A percentile compares a stretch with the other conserved stretches of the same genome.
Evolutionary conservation across 1,140 invertebrate species (phyloP).

Genomic region (Ylistrum balloti): DNA sequence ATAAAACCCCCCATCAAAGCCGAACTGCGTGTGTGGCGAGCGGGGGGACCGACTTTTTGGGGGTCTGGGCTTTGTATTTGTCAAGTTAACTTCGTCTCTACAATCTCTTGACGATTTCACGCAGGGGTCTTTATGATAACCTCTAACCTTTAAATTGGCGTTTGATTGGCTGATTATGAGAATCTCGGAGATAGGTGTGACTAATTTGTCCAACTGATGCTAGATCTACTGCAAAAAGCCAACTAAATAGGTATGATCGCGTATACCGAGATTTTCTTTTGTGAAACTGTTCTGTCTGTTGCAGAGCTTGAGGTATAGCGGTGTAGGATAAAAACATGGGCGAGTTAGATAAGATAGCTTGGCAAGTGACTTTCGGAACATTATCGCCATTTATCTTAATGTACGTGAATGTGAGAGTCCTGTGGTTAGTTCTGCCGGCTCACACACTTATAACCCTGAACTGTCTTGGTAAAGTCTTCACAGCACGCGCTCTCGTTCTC

Average conservation of each 20-base stretch:
- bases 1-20: slow-evolving; percentile 28
- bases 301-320: neutral
- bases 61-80: slow-evolving; percentile 31
- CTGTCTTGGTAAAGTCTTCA: neutral
- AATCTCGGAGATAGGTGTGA: slow-evolving; percentile 27
- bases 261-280: neutral
- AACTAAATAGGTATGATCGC: slow-evolving; percentile 34
- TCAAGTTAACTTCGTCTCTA: slow-evolving; percentile 21
- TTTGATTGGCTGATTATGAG: slow-evolving; percentile 34
- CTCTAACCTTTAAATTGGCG: neutral
- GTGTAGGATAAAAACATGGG: neutral
- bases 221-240: slow-evolving; percentile 15
- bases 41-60: slow-evolving; percentile 13
- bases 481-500: slow-evolving; percentile 30
- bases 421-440: neutral
- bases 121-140: slow-evolving; percentile 37
- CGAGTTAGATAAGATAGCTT: slow-evolving; percentile 1
- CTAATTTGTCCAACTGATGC: slow-evolving; percentile 25
- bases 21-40: neutral
- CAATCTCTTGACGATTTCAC: slow-evolving; percentile 38
- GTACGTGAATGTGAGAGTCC: slow-evolving; percentile 28
- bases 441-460: neutral
- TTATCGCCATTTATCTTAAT: slow-evolving; percentile 40
- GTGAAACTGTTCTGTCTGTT: slow-evolving; percentile 38
- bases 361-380: neutral